Evolutionary conservation across 2,888 invertebrate species (phyloP).

Genomic region (Norana najaformis): DNA sequence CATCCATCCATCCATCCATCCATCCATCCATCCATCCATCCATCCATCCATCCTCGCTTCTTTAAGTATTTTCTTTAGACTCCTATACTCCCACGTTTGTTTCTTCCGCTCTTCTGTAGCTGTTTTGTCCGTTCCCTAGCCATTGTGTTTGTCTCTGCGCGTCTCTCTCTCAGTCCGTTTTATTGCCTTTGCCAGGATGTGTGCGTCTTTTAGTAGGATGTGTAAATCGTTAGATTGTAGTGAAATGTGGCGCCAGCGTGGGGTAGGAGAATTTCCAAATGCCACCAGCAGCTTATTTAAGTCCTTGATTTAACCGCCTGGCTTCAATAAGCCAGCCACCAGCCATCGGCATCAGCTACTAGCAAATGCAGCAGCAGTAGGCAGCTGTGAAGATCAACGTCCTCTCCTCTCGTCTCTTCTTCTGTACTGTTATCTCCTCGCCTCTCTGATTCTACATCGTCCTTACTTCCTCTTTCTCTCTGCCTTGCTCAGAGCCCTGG

Average conservation of each 20-base stretch:
- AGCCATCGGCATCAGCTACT: background rate
- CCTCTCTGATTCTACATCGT: background rate
- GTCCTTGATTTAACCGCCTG: background rate
- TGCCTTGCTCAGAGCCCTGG: background rate
- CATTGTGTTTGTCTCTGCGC: too few relatives aligned
- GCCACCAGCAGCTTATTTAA: background rate
- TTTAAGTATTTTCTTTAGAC: too few relatives aligned
- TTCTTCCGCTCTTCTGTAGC: too few relatives aligned
- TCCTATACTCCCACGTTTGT: too few relatives aligned
- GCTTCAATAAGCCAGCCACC: background rate
- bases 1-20: too few relatives aligned
- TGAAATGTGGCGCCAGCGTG: background rate
- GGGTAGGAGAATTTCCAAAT: background rate
- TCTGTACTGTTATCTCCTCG: too few relatives aligned
- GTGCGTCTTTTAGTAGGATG: background rate
- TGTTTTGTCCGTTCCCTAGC: too few relatives aligned
- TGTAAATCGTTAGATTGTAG: background rate
- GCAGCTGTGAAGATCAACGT: background rate
- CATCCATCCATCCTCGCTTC: too few relatives aligned
- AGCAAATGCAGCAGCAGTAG: background rate
- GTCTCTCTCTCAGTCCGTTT: too few relatives aligned
- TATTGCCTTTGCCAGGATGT: background rate
- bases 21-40: too few relatives aligned
- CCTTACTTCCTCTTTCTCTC: background rate
- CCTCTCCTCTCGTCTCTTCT: background rate